Conservation (phyloP, 2,888 invertebrate species). For the Drosophila nigricruria region DNA sequence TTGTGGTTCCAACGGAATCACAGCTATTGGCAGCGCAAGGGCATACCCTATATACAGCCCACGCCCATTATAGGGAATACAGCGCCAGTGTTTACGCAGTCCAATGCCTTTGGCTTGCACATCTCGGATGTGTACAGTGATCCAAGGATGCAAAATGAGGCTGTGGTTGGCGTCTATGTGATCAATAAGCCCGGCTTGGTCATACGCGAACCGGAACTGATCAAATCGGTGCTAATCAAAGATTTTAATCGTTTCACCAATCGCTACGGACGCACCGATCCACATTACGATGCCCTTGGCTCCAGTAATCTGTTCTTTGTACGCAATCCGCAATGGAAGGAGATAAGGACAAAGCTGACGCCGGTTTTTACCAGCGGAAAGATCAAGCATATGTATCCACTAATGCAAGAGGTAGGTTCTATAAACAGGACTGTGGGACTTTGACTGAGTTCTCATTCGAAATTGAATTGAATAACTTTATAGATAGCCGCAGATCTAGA, state of each 20-base stretch:
- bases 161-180: slow-evolving; percentile 84
- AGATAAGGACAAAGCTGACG: slow-evolving; percentile 84
- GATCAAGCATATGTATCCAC: slow-evolving; percentile 84
- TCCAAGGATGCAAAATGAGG: slow-evolving; percentile 64
- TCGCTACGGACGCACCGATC: slow-evolving; percentile 75
- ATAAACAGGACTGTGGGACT: not conserved
- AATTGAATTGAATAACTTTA: not conserved
- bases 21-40: slow-evolving; percentile 83
- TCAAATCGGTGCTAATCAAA: slow-evolving; percentile 85
- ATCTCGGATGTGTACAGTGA: slow-evolving; percentile 83
- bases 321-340: slow-evolving; percentile 85
- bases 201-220: slow-evolving; percentile 85
- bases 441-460: not conserved
- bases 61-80: slow-evolving; percentile 85
- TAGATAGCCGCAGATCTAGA: slow-evolving; percentile 79
- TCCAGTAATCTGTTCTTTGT: slow-evolving; percentile 85
- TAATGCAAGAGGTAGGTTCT: slow-evolving; percentile 78
- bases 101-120: slow-evolving; percentile 79
- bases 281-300: slow-evolving; percentile 83
- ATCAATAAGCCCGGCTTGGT: slow-evolving; percentile 86
- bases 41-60: slow-evolving; percentile 83
- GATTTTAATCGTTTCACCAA: slow-evolving; percentile 85
- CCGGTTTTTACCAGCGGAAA: slow-evolving; percentile 86
- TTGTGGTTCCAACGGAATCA: slow-evolving; percentile 84
- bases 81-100: slow-evolving; percentile 73